These are phyloP conservation scores for Amphimedon queenslandica DNA, from an alignment of 37 sponge, comb jelly and placozoan species.

Conservation along the genomic window DNA sequence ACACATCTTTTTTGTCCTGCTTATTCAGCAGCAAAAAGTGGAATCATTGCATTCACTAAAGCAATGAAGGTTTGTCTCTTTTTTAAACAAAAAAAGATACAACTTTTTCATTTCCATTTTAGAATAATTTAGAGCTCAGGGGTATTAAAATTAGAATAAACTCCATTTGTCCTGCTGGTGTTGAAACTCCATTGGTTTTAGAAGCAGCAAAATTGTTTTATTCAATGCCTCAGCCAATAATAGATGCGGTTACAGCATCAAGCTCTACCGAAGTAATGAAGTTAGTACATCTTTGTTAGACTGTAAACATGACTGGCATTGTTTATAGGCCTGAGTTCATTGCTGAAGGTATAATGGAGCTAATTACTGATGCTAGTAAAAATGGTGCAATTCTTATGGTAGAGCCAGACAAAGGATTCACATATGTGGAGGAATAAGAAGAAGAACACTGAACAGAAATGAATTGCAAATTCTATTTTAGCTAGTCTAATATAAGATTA, in stretches of 20 bases:
- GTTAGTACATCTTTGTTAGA: conserved; percentile 5
- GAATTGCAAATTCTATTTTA: no score
- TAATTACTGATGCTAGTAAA: conserved; percentile 35
- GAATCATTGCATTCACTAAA: conserved; percentile 52
- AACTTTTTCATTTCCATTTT: background rate
- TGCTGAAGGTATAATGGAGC: conserved; percentile 36
- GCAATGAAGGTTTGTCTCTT: conserved; percentile 16
- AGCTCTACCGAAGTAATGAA: background rate
- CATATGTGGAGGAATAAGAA: background rate
- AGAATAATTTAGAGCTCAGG: background rate
- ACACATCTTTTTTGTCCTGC: conserved; percentile 36
- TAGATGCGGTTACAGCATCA: background rate
- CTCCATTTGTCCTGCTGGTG: conserved; percentile 31
- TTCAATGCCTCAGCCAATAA: background rate
- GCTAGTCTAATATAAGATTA: no score
- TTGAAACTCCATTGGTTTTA: conserved; percentile 7
- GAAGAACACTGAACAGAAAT: no score
- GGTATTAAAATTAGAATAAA: conserved; percentile 49
- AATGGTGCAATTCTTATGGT: conserved; percentile 43
- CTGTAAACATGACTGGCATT: no score
- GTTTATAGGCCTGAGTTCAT: no score
- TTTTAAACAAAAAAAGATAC: background rate
- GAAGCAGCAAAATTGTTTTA: background rate
- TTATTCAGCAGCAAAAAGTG: conserved; percentile 61
- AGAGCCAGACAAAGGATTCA: conserved; percentile 5